phyloP scores from a whole-genome alignment of 2,797 vertebrate genomes.

The Pagetopsis macropterus region DNA sequence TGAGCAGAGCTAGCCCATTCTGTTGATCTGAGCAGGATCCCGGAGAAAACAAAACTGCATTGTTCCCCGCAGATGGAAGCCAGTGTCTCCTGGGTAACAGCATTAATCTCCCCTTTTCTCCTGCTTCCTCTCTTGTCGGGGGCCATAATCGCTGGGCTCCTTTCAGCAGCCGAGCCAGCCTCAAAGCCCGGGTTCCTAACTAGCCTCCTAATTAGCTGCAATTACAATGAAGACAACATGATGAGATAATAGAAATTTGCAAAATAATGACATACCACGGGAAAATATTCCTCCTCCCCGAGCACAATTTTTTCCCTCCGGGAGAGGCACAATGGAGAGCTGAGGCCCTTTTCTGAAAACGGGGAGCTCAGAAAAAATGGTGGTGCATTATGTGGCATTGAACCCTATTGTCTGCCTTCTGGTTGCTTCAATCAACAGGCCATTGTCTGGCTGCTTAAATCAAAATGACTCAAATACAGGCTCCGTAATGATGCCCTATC shows the following conservation, averaged over 20 bases:
- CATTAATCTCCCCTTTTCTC: constrained; percentile 99
- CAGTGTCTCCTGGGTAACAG: constrained; percentile 99
- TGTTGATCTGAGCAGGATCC: constrained; percentile 98
- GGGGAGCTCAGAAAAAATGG: constrained; percentile 91
- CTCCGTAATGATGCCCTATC: constrained; percentile 99
- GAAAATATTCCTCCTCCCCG: constrained; percentile 99
- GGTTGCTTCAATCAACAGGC: constrained; percentile 99
- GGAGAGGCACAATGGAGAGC: constrained; percentile 92
- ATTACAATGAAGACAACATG: constrained; percentile 99
- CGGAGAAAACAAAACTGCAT: constrained; percentile 99
- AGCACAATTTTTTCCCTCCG: constrained; percentile 92
- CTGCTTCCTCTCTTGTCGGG: constrained; percentile 92
- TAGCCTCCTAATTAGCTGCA: constrained; percentile 99
- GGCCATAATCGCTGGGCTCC: constrained; percentile 98
- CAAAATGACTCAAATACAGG: constrained; percentile 99
- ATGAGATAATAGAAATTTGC: constrained; percentile 99
- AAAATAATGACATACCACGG: constrained; percentile 99
- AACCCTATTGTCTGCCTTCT: constrained; percentile 99
- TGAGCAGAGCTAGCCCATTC: constrained; percentile 83
- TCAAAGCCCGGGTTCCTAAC: constrained; percentile 99
- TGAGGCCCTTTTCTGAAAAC: constrained; percentile 93
- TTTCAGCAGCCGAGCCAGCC: constrained; percentile 99
- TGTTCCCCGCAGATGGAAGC: constrained; percentile 99
- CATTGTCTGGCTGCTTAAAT: constrained; percentile 99
- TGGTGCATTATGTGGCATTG: constrained; percentile 99